Conservation (phyloP, 2,888 invertebrate genomes). For the Reticulitermes lucifugus region DNA sequence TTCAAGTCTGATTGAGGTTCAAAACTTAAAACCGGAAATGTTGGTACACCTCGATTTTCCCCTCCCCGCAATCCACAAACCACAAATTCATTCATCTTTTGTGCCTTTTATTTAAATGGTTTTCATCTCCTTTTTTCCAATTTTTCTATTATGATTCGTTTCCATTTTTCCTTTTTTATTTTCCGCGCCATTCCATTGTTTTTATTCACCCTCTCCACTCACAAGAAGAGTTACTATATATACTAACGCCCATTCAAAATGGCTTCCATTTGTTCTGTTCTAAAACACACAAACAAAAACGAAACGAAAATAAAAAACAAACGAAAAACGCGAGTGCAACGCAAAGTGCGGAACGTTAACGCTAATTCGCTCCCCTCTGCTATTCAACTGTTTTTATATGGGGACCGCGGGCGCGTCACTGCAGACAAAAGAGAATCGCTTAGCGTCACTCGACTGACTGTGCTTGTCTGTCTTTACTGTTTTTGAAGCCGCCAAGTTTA, state of each 20-base stretch:
- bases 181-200: slow-evolving; percentile 31
- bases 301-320: slow-evolving; percentile 37
- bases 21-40: slow-evolving; percentile 25
- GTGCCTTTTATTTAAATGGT: slow-evolving; percentile 33
- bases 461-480: slow-evolving; percentile 39
- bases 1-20: slow-evolving; percentile 5
- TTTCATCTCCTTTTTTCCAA: slow-evolving; percentile 26
- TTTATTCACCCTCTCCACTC: slow-evolving; percentile 23
- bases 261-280: slow-evolving; percentile 41
- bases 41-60: slow-evolving; percentile 13
- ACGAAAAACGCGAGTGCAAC: slow-evolving; percentile 13
- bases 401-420: slow-evolving; percentile 32
- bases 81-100: slow-evolving; percentile 34
- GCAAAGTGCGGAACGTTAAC: slow-evolving; percentile 37
- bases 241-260: slow-evolving; percentile 38
- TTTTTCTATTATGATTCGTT: slow-evolving; percentile 41
- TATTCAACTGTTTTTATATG: slow-evolving; percentile 42
- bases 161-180: slow-evolving; percentile 27
- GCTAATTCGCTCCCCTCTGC: slow-evolving; percentile 38
- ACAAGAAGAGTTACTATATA: slow-evolving; percentile 42
- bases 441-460: slow-evolving; percentile 39
- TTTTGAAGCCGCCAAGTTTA: slow-evolving; percentile 41
- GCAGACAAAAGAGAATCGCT: slow-evolving; percentile 40
- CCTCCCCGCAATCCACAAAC: not conserved
- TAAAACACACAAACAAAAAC: slow-evolving; percentile 43